A percentile compares a stretch with the other conserved stretches of the same genome.
These are phyloP conservation scores for Plectropomus leopardus DNA, from an alignment of 2,113 vertebrate genomes.

Conservation along the genomic window DNA sequence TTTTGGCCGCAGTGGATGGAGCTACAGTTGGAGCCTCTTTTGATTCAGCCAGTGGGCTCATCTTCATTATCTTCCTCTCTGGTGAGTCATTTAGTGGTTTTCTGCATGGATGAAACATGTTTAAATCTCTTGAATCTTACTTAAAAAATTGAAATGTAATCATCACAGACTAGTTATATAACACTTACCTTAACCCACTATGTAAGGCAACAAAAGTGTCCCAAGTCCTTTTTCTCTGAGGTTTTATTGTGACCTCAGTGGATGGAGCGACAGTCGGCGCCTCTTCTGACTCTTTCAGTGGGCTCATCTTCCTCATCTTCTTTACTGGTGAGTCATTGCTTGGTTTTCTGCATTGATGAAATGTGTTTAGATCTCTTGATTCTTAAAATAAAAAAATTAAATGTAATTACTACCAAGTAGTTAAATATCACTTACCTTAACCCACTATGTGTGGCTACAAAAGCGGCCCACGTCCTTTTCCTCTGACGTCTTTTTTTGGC, in stretches of 20 bases:
- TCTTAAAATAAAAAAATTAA: too few species aligned
- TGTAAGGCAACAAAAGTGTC: neutral
- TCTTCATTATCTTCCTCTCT: neutral
- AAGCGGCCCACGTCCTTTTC: too few species aligned
- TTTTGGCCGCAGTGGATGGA: neutral
- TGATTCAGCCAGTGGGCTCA: neutral
- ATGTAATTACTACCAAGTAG: too few species aligned
- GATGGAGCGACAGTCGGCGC: neutral
- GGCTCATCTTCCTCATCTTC: too few species aligned
- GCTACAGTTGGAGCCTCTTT: neutral
- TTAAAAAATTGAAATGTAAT: neutral
- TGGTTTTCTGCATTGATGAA: neutral
- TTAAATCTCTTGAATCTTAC: neutral
- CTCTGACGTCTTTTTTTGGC: too few species aligned
- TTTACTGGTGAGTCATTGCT: too few species aligned
- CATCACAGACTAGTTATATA: neutral
- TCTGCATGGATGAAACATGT: neutral
- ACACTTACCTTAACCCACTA: neutral
- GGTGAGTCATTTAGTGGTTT: fast-evolving
- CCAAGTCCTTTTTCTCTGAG: neutral
- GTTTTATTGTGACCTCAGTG: neutral
- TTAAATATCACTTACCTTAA: too few species aligned
- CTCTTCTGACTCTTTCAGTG: neutral
- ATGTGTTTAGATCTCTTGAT: neutral
- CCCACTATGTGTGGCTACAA: too few species aligned